Evolutionary conservation across 1,140 invertebrate genomes (phyloP), one percentile per base, ranked within the genome.

Genomic region (Drosophila mauritiana): DNA sequence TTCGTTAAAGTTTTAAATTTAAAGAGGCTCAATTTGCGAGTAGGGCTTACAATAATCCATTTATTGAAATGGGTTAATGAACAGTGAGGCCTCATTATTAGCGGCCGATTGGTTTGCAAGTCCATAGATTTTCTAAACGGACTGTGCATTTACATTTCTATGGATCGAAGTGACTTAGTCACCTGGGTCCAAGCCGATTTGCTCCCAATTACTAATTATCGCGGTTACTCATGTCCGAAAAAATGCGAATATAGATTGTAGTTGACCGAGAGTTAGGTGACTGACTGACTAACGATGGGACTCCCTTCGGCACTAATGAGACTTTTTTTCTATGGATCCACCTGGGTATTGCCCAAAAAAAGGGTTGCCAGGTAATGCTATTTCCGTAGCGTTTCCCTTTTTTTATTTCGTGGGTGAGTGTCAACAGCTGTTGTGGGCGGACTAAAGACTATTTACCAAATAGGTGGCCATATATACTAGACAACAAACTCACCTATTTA

Each of bases 381-480:
- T 84, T 84, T 84, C 76, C 65, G 57, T 27, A 10, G 10, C 20
- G 15, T 36, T 76, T 13, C 17, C n/a, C n/a, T 48, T 65, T 12
- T 12, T 40, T 4, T n/a, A 31, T 17, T 63, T 43, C 20, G 25
- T 37, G 31, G 39, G 45, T 25, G 80, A 84, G 63, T 73, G 76
- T 62, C 80, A 80, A 65, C 81, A 80, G 68, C 77, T 85, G 81
- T 84, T 34, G 81, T 85, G 81, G 81, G 81, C 73, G 81, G 67
- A 10, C 42, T 45, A 40, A 69, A 80, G 77, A 84, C 59, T 22
- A 64, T 39, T 43, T 17, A 54, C 37, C 52, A 56, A 57, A 57
- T 58, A 49, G 42, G 39, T 36, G 51, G 31, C 34, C 34, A 22
- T 42, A 52, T 53, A 59, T 45, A 27, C 20, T 57, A 58, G 10